Percentiles rank a stretch among this genome's conserved stretches.
phyloP scores from a whole-genome alignment of 2,113 vertebrate genomes.

The Quiscalus mexicanus region DNA sequence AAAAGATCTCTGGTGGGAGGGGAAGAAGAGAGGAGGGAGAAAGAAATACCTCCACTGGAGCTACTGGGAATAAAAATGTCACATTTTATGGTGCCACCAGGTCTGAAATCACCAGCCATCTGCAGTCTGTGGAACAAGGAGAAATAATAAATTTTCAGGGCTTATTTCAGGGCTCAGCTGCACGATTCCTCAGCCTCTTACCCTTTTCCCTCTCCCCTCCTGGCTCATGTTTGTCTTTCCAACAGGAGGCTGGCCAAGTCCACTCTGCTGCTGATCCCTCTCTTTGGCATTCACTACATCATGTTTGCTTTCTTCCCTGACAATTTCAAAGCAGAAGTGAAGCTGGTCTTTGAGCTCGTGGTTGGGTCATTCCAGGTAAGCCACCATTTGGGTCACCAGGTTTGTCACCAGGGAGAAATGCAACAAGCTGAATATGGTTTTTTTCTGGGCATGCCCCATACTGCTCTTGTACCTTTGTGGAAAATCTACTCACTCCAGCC shows the following conservation, averaged over 20 bases:
- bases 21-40: neutral
- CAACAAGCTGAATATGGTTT: rapidly evolving
- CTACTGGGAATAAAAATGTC: neutral
- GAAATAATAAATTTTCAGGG: neutral
- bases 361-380: conserved; percentile 94
- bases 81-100: neutral
- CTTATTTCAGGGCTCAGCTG: neutral
- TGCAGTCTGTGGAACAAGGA: neutral
- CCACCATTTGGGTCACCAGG: neutral
- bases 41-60: neutral
- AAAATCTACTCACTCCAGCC: neutral
- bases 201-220: neutral
- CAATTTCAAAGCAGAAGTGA: conserved; percentile 83
- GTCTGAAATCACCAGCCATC: neutral
- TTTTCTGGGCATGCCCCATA: neutral
- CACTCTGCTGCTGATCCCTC: conserved; percentile 94
- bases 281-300: conserved; percentile 95
- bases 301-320: conserved; percentile 95
- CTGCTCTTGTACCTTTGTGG: neutral
- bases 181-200: neutral
- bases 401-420: neutral
- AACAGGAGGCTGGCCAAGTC: conserved; percentile 94
- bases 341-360: conserved; percentile 89
- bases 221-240: conserved; percentile 5
- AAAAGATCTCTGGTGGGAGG: neutral